These are phyloP conservation scores for Steromphala cineraria DNA, from an alignment of 2,888 invertebrate genomes.

Conservation along the genomic window DNA sequence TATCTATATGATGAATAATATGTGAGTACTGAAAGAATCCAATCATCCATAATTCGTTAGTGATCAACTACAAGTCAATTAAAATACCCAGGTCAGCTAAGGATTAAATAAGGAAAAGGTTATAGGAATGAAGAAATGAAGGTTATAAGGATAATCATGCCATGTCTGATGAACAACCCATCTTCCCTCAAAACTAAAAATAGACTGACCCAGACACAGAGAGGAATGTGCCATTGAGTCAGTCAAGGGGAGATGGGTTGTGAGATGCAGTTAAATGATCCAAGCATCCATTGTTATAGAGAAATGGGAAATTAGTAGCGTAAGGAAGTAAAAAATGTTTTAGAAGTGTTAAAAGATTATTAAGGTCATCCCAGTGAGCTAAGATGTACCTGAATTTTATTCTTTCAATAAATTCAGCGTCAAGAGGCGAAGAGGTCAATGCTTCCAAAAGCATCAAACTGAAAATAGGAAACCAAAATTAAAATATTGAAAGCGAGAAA, in stretches of 20 bases:
- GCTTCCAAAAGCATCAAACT: slow-evolving; percentile 2
- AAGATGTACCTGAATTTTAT: slow-evolving; percentile 17
- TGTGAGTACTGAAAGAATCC: not conserved
- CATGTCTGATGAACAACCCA: not conserved
- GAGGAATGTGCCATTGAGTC: not conserved
- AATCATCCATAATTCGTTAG: not conserved
- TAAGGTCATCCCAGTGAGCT: slow-evolving; percentile 10
- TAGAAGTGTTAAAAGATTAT: not conserved
- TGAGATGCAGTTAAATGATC: not conserved
- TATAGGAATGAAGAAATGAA: not conserved
- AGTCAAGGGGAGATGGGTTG: not conserved
- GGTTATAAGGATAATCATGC: not conserved
- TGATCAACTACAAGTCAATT: not conserved
- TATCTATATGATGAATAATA: too few relatives aligned
- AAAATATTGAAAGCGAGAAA: slow-evolving; percentile 1
- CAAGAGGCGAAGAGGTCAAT: not conserved
- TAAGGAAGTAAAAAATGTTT: not conserved
- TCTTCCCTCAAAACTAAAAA: not conserved
- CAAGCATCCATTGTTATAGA: not conserved
- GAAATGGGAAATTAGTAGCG: not conserved
- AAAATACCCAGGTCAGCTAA: not conserved
- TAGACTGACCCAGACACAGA: not conserved
- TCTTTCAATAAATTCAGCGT: not conserved
- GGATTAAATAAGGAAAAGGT: not conserved
- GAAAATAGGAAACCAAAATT: slow-evolving; percentile 15